Evolutionary conservation across 2,113 vertebrate species (phyloP).

Genomic region (Alaudala cheleensis): DNA sequence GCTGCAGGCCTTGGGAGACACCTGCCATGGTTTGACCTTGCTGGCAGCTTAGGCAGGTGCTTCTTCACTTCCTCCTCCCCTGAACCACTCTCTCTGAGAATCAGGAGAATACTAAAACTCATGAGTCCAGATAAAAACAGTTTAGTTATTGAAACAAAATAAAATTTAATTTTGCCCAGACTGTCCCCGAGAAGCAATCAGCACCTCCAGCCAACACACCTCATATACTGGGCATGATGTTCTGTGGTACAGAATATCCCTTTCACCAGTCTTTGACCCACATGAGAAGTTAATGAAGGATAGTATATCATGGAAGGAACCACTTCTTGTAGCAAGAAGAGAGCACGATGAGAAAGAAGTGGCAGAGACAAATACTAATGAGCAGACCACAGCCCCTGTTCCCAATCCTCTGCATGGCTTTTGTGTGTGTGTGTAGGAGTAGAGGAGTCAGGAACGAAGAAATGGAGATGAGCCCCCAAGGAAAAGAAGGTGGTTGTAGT

Average conservation of each 20-base stretch:
- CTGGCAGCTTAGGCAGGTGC: too few species aligned
- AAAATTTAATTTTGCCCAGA: not conserved
- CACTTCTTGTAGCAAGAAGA: not conserved
- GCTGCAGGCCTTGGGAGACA: not conserved
- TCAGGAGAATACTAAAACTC: not conserved
- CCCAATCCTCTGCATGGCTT: not conserved
- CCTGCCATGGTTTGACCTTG: not conserved
- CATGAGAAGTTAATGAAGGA: not conserved
- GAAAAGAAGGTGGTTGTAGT: not conserved
- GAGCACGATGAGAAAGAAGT: not conserved
- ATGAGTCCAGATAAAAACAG: not conserved
- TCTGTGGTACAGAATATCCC: not conserved
- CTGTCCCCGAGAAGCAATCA: not conserved
- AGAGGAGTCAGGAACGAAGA: not conserved
- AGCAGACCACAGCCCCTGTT: not conserved
- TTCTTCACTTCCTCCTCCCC: not conserved
- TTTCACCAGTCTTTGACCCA: not conserved
- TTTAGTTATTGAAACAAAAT: not conserved
- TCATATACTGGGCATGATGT: too few species aligned
- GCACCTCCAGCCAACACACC: not conserved
- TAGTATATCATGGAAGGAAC: not conserved
- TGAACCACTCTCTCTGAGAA: not conserved
- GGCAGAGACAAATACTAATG: fast-evolving
- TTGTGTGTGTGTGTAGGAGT: fast-evolving
- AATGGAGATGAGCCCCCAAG: not conserved